A percentile compares a stretch with the other conserved stretches of the same genome.
Evolutionary conservation across 1,140 invertebrate genomes (phyloP).

Genomic region (Plectrocnemia conspersa): DNA sequence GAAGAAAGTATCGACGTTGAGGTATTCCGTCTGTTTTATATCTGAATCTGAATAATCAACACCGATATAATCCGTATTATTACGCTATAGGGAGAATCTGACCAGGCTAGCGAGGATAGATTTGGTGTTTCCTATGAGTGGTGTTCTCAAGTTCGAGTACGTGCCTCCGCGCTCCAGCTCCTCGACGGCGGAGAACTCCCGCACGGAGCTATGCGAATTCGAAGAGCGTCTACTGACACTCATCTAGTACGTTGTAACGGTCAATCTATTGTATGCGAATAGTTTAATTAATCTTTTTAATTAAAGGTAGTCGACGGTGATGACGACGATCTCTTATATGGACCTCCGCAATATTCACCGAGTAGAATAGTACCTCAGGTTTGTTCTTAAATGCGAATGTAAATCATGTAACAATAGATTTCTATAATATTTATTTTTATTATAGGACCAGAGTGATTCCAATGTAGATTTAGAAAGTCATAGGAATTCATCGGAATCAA

Average conservation of each 20-base stretch:
- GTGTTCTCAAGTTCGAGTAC: conserved; percentile 47
- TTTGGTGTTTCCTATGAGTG: conserved; percentile 36
- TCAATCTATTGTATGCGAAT: neutral
- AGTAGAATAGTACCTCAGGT: conserved; percentile 62
- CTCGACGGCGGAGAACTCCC: conserved; percentile 30
- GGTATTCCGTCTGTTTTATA: conserved; percentile 32
- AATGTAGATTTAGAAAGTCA: neutral
- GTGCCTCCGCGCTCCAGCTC: conserved; percentile 42
- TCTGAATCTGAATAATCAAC: neutral
- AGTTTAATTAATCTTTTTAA: neutral
- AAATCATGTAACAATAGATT: neutral
- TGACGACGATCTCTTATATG: conserved; percentile 81
- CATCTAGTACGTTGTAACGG: conserved; percentile 38
- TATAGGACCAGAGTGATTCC: neutral
- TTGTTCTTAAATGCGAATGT: conserved; percentile 41
- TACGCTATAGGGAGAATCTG: conserved; percentile 6
- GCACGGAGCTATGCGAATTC: conserved; percentile 36
- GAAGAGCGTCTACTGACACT: conserved; percentile 42
- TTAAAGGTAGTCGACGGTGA: conserved; percentile 56
- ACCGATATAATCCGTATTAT: conserved; percentile 2
- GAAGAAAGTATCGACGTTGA: conserved; percentile 49
- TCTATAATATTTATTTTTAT: conserved; percentile 1
- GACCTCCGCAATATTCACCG: conserved; percentile 73
- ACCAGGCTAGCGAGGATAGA: conserved; percentile 2
- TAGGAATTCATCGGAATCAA: too few relatives aligned